Evolutionary conservation across 2,888 invertebrate species (phyloP).

Genomic region (Calameuta pallipes): DNA sequence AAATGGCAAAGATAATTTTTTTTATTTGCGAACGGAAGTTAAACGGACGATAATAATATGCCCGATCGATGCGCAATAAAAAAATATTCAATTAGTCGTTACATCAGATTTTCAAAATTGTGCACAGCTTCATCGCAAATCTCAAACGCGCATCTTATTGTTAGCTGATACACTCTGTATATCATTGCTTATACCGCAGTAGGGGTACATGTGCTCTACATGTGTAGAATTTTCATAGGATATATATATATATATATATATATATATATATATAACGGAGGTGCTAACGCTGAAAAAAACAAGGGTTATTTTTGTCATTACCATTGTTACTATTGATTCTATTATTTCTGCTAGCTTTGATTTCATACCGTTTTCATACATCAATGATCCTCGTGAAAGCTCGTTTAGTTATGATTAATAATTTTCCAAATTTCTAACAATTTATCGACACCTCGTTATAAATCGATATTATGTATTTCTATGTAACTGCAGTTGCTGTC

Average conservation of each 20-base stretch:
- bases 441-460: not conserved
- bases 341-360: not conserved
- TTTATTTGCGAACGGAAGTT: too few relatives aligned
- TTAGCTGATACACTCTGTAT: too few relatives aligned
- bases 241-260: too few relatives aligned
- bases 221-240: not conserved
- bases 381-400: not conserved
- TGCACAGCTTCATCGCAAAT: too few relatives aligned
- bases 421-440: not conserved
- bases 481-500: not conserved
- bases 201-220: not conserved
- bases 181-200: not conserved
- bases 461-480: not conserved
- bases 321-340: too few relatives aligned
- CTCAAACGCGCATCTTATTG: too few relatives aligned
- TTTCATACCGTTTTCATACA: not conserved
- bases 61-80: too few relatives aligned
- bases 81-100: too few relatives aligned
- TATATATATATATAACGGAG: not conserved
- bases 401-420: not conserved
- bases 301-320: not conserved
- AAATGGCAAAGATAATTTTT: too few relatives aligned
- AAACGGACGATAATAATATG: too few relatives aligned
- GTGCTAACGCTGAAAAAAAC: not conserved
- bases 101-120: too few relatives aligned